A percentile compares a stretch with the other conserved stretches of the same genome.
Evolutionary conservation across 1,140 invertebrate species (phyloP).

Genomic region (Rhopalosiphum padi): DNA sequence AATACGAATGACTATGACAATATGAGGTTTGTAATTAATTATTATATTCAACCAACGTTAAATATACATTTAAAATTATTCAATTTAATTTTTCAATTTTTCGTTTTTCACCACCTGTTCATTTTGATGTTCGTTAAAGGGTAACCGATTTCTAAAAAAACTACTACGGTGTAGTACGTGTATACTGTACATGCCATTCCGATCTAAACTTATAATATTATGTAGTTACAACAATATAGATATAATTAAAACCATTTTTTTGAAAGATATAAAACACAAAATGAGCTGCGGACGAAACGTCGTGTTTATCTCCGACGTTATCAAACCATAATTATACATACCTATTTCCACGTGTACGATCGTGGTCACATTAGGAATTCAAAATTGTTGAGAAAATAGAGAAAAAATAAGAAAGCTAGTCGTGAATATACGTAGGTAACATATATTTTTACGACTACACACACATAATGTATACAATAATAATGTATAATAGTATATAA

Average conservation of each 20-base stretch:
- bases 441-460: not conserved
- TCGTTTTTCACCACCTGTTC: not conserved
- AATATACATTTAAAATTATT: not conserved
- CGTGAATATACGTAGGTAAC: not conserved
- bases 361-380: not conserved
- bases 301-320: not conserved
- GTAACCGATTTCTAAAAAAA: not conserved
- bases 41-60: not conserved
- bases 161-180: not conserved
- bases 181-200: not conserved
- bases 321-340: not conserved
- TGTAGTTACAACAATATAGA: not conserved
- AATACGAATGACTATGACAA: not conserved
- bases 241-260: not conserved
- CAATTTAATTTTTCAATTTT: not conserved
- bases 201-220: not conserved
- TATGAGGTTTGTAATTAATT: not conserved
- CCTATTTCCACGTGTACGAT: not conserved
- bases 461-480: not conserved
- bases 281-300: not conserved
- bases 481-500: not conserved
- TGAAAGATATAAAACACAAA: not conserved
- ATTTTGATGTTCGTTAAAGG: not conserved
- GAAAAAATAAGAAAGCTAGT: not conserved
- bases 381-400: conserved; percentile 1